Base-by-base conservation (phyloP, 2,888 invertebrate genomes). In the Zygothrica quintamaculata region DNA sequence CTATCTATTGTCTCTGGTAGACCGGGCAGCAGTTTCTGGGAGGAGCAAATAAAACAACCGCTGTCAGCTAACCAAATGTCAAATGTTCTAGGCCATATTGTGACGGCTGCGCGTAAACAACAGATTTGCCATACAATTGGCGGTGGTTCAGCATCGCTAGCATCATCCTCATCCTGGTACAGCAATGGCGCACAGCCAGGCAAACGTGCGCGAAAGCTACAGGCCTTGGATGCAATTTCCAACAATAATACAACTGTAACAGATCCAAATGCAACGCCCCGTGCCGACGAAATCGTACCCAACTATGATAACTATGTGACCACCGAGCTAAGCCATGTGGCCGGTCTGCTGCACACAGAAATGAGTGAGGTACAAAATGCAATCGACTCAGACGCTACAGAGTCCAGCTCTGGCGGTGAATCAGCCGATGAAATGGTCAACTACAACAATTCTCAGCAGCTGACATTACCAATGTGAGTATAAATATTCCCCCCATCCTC, bases 361-460 rank as follows among this genome's bases (percentile, higher is more conserved):
- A 90, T 97, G 74, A 93, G 94, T 18, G 92, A 95, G 68, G 93
- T 97, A 55, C 95, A 96, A 88, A 92, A 93, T 61, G 94, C 94
- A 80, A 92, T 97, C 69, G 98, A 98, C 91, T 97, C 97, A 1
- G 98, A 98, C 92, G 97, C 96, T 29, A 98, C 98, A 0, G 97
- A 95, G 11, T 97, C 97, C 65, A 98, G 97, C 88, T 98, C 98
- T 11, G 98, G 97, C 50, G 97, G 97, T 26, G 98, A 98, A 90
- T 97, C 97, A 87, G 96, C 96, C 90, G 98, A 98, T 92, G 98
- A 98, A 90, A 94, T 95, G 92, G 94, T 95, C 74, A 91, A 92
- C 62, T 96, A 95, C 91, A 96, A 94, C 90, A 96, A 96, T 91
- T 92, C 93, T 44, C 93, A 94, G 86, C 96, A 96, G 88, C 94